Evolutionary conservation across 2,797 vertebrate species (phyloP).

Genomic region (Amniataba percoides): DNA sequence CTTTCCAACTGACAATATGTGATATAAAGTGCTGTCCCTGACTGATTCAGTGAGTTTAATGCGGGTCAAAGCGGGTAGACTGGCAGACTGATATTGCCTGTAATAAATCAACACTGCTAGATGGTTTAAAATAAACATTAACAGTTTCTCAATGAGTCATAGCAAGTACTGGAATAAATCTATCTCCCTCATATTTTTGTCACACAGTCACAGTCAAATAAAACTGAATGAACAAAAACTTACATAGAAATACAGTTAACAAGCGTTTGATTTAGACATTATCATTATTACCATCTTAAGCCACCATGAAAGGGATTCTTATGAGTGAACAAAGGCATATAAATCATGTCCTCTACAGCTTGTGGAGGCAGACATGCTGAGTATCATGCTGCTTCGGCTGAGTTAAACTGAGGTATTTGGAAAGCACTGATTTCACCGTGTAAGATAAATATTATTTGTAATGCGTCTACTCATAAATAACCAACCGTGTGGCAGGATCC

Average conservation of each 20-base stretch:
- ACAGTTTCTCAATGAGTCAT: background rate
- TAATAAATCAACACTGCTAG: too few relatives aligned
- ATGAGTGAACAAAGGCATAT: background rate
- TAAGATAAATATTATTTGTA: conserved; percentile 16
- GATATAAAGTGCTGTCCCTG: background rate
- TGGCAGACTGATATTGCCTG: too few relatives aligned
- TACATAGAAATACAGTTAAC: conserved; percentile 7
- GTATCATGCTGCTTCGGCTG: background rate
- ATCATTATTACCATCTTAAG: background rate
- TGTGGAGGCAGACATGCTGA: conserved; percentile 2
- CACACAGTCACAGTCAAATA: background rate
- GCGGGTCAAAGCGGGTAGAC: background rate
- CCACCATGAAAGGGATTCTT: background rate
- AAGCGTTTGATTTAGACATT: background rate
- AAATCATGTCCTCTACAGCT: conserved; percentile 9
- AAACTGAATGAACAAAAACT: too few relatives aligned
- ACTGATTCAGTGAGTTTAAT: conserved; percentile 4
- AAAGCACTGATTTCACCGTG: background rate
- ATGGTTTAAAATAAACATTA: background rate
- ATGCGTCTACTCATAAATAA: conserved; percentile 19
- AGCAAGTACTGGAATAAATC: background rate
- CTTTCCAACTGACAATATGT: background rate
- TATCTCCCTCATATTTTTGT: background rate
- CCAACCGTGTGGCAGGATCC: background rate
- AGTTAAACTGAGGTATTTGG: background rate